A percentile compares a stretch with the other conserved stretches of the same genome.
phyloP scores from a whole-genome alignment of 2,888 invertebrate species.

The Andrena hattorfiana region DNA sequence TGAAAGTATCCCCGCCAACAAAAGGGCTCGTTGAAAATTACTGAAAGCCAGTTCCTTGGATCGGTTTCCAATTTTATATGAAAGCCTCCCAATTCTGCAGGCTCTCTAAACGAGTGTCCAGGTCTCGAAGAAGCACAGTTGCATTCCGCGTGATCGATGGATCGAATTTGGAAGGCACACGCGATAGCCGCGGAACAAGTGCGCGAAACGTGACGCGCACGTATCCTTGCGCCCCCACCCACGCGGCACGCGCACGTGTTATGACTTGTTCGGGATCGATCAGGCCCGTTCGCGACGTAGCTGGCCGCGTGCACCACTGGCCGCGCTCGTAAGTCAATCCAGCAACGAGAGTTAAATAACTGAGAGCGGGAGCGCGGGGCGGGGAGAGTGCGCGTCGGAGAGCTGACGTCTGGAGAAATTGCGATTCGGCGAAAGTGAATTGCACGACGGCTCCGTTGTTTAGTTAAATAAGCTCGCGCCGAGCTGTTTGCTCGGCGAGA shows the following conservation, averaged over 20 bases:
- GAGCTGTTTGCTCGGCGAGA: slow-evolving; percentile 14
- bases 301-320: slow-evolving; percentile 5
- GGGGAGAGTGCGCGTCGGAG: background rate
- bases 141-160: background rate
- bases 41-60: too few relatives aligned
- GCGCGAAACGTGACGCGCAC: slow-evolving; percentile 27
- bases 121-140: background rate
- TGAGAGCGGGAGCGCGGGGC: slow-evolving; percentile 19
- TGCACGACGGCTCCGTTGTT: slow-evolving; percentile 41
- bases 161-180: slow-evolving; percentile 43
- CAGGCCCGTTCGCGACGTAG: slow-evolving; percentile 53
- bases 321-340: slow-evolving; percentile 57
- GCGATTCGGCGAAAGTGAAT: slow-evolving; percentile 53
- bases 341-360: slow-evolving; percentile 51
- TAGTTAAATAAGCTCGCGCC: slow-evolving; percentile 36
- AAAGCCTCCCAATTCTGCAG: background rate
- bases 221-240: slow-evolving; percentile 35
- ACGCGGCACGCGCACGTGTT: slow-evolving; percentile 34
- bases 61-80: too few relatives aligned
- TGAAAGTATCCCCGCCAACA: background rate
- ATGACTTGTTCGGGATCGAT: slow-evolving; percentile 52
- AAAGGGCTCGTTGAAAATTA: too few relatives aligned
- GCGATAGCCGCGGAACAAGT: slow-evolving; percentile 30
- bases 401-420: slow-evolving; percentile 45
- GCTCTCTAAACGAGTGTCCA: background rate